These are phyloP conservation scores for Dipodomys ordii DNA, from an alignment of 2,113 vertebrate genomes.

Conservation along the genomic window DNA sequence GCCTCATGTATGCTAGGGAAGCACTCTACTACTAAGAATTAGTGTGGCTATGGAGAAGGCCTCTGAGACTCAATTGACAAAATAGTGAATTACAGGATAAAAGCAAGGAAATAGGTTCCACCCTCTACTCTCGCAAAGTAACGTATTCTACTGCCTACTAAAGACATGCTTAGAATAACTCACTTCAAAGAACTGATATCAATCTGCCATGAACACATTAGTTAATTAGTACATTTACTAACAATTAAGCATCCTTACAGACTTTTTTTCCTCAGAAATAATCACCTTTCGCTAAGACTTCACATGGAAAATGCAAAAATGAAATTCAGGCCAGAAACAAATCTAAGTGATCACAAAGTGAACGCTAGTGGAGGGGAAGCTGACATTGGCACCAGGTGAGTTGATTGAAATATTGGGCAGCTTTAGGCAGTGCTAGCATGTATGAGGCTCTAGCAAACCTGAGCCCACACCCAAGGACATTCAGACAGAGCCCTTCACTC, in stretches of 20 bases:
- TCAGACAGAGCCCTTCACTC: neutral
- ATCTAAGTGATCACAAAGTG: constrained; percentile 50
- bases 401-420: constrained; percentile 9
- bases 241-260: constrained; percentile 33
- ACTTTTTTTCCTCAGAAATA: constrained; percentile 57
- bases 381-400: neutral
- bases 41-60: neutral
- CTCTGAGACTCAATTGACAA: neutral
- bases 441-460: neutral
- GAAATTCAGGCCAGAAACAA: constrained; percentile 52
- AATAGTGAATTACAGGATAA: constrained; percentile 8
- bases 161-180: constrained; percentile 44
- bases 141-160: constrained; percentile 1
- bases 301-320: neutral
- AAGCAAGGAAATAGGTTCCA: neutral
- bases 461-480: neutral
- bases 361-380: neutral
- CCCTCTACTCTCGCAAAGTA: neutral
- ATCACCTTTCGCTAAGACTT: constrained; percentile 53
- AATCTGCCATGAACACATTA: constrained; percentile 11
- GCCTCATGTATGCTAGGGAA: too few species aligned
- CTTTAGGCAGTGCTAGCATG: neutral
- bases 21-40: neutral
- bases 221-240: constrained; percentile 21
- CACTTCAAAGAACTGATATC: neutral